A percentile compares a stretch with the other conserved stretches of the same genome.
phyloP scores from a whole-genome alignment of 2,113 vertebrate genomes.

The Apaloderma vittatum region DNA sequence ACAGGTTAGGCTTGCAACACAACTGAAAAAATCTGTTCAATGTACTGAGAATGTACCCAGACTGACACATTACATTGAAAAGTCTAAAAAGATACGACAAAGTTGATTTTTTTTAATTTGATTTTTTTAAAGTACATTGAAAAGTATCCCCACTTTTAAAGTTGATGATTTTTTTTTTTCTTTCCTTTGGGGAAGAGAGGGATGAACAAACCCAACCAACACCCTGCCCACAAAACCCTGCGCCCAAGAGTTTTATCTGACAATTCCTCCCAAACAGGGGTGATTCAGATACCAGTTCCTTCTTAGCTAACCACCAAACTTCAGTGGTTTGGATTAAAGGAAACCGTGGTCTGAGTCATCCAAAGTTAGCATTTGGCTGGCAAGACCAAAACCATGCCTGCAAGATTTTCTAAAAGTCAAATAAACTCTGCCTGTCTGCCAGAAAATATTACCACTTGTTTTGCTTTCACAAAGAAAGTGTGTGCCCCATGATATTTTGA shows the following conservation, averaged over 20 bases:
- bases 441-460: not conserved
- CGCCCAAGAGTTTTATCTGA: not conserved
- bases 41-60: not conserved
- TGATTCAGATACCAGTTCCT: constrained; percentile 66
- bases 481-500: not conserved
- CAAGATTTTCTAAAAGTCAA: constrained; percentile 23
- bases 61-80: not conserved
- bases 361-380: constrained; percentile 13
- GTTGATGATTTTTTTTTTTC: not conserved
- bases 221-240: not conserved
- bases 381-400: constrained; percentile 38
- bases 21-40: not conserved
- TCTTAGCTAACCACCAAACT: constrained; percentile 53
- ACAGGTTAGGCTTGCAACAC: not conserved
- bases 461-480: not conserved
- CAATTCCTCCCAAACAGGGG: not conserved
- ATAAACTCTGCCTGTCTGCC: not conserved
- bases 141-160: not conserved
- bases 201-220: not conserved
- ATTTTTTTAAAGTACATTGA: not conserved
- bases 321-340: constrained; percentile 61
- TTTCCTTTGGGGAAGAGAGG: not conserved
- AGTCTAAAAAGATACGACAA: not conserved
- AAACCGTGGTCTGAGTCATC: constrained; percentile 51
- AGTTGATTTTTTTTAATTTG: not conserved